A percentile compares a stretch with the other conserved stretches of the same genome.
Evolutionary conservation across 2,888 invertebrate species (phyloP).

Genomic region (Crioceris asparagi): DNA sequence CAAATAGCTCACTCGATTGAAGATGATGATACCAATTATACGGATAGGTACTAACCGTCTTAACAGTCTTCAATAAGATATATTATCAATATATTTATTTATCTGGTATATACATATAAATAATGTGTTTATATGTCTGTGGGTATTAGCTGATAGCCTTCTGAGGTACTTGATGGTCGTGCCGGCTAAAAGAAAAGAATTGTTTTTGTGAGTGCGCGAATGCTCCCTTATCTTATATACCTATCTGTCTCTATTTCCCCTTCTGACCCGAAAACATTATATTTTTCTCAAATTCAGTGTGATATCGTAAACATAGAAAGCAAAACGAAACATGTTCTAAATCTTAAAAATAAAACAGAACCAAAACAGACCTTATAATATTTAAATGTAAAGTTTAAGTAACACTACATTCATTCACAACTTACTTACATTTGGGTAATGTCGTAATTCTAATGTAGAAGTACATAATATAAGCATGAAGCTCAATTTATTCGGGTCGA

Average conservation of each 20-base stretch:
- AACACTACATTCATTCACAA: constrained; percentile 27
- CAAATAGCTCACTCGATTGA: no score
- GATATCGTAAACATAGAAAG: constrained; percentile 27
- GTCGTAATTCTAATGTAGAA: constrained; percentile 32
- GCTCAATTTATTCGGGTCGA: constrained; percentile 25
- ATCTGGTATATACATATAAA: no score
- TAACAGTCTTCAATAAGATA: no score
- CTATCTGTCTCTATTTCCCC: constrained; percentile 1
- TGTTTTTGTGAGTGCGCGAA: constrained; percentile 10
- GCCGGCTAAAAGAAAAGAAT: no score
- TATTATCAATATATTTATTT: no score
- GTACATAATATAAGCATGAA: constrained; percentile 27
- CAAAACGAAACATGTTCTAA: constrained; percentile 40
- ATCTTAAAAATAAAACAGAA: constrained; percentile 34
- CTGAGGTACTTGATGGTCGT: no score
- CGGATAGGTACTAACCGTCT: no score
- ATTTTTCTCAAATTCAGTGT: constrained; percentile 26
- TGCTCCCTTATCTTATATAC: constrained; percentile 1
- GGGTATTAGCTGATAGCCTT: no score
- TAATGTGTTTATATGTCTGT: no score
- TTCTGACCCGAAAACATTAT: no score
- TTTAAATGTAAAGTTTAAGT: constrained; percentile 18
- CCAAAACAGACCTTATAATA: constrained; percentile 34
- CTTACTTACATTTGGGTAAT: constrained; percentile 20
- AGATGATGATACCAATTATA: no score